A percentile compares a stretch with the other conserved stretches of the same genome.
Evolutionary conservation across 2,113 vertebrate genomes (phyloP).

Genomic region (Pelecanoides urinatrix): DNA sequence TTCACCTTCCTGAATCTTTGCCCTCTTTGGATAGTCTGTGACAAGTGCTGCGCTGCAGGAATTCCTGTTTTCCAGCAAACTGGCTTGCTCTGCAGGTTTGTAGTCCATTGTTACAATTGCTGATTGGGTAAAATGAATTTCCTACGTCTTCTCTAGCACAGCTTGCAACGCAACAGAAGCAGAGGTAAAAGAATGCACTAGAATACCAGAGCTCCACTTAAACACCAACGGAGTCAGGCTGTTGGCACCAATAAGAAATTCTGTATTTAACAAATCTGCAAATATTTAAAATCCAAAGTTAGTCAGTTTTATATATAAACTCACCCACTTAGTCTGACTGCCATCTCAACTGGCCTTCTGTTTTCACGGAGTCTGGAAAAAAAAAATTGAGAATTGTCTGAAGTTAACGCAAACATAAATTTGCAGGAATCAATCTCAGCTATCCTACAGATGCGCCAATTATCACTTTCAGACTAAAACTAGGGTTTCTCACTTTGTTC

Average conservation of each 20-base stretch:
- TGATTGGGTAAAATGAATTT: slow-evolving; percentile 68
- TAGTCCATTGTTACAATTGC: slow-evolving; percentile 67
- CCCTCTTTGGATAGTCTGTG: slow-evolving; percentile 70
- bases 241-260: slow-evolving; percentile 69
- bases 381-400: background rate
- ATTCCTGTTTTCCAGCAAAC: slow-evolving; percentile 69
- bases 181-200: slow-evolving; percentile 71
- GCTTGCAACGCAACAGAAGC: slow-evolving; percentile 67
- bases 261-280: slow-evolving; percentile 64
- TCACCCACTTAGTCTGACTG: slow-evolving; percentile 54
- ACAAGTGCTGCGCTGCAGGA: slow-evolving; percentile 63
- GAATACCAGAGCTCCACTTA: slow-evolving; percentile 70
- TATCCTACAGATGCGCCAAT: rapidly evolving
- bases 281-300: slow-evolving; percentile 36
- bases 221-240: slow-evolving; percentile 68
- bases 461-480: background rate
- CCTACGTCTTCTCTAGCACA: slow-evolving; percentile 69
- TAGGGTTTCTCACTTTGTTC: background rate
- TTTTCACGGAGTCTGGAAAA: slow-evolving; percentile 31
- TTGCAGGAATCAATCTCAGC: background rate
- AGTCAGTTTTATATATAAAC: slow-evolving; percentile 52
- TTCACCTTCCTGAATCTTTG: slow-evolving; percentile 69
- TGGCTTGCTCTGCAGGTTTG: slow-evolving; percentile 66
- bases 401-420: background rate
- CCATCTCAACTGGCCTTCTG: slow-evolving; percentile 27